Base-by-base conservation (phyloP, 2,888 invertebrate genomes). In the Drosophila maculinotata region DNA sequence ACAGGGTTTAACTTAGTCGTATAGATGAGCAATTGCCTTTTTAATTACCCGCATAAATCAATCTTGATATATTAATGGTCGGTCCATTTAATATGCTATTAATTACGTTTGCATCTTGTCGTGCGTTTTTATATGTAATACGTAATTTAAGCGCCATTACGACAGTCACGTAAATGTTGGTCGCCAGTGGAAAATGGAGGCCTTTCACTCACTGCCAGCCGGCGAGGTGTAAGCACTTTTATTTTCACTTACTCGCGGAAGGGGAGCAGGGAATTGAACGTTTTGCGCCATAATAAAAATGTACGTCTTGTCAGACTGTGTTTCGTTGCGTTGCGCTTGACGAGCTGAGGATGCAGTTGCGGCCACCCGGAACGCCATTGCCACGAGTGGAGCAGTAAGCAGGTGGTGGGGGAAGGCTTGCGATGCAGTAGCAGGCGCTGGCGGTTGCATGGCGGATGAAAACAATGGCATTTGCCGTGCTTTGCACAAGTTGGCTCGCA, bases 401-500 rank as follows among this genome's bases (percentile, higher is more conserved):
- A 14, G 4, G 26, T 38, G 35, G 35, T 44, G 41, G 36, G 0
- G 8, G 42, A 12, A 25, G 28, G 2, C 10, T 36, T 41, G 39
- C 1, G 23, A 30, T 5, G 31, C 9, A 31, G 9, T 3, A 30
- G 17, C 23, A 38, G 17, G 26, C 44, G 12, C 7, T 31, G 23
- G 14, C 7, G 9, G 33, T 15, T 20, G 39, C 28, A 9, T 12
- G 51, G 25, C 58, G 67, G 56, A 39, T 31, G 60, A 64, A 72
- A 81, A 81, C 81, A 81, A 81, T 81, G 82, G 82, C 86, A 78
- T 76, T 83, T 70, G 80, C 85, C 81, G 79, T 69, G 87, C 87
- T 78, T 81, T 78, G 79, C 81, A 67, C 85, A 87, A 81, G 70
- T 87, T 85, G 82, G 79, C 64, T 78, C 79, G 80, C 88, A 88